Evolutionary conservation across 2,113 vertebrate genomes (phyloP), one percentile per base, ranked within the genome.

Genomic region (Donacobius atricapilla): DNA sequence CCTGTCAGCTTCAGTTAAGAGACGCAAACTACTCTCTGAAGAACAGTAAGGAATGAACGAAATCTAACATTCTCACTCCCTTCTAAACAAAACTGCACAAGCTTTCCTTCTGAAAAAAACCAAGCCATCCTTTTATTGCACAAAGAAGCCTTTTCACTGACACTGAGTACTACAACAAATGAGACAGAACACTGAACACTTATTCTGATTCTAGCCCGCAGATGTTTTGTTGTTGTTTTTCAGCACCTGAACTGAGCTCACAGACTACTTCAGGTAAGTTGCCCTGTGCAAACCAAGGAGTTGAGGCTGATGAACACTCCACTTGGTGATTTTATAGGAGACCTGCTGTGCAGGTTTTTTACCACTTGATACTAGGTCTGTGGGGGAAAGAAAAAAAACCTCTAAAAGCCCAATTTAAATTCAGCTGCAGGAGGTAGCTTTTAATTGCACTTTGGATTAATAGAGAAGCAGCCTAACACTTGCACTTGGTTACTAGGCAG

Each of bases 371-470:
- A 64, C 47, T 18, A 81, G 17, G 21, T 61, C 61, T 9, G 0
- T 16, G 42, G 27, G 30, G 53, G n/a, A 79, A 95, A 87, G 30
- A 60, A 47, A 83, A 72, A 79, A 92, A 79, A 92, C 80, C 54
- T 80, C 63, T 73, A 50, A 91, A 90, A 88, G 47, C 42, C 30
- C 77, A 76, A 88, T 97, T 72, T 90, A 93, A 92, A 90, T 86
- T 94, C 63, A 96, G 56, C 88, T 75, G 80, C 82, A 93, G 93
- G 90, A 92, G 88, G 79, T 77, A 89, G 85, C 53, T 92, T 95
- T 90, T 96, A 97, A 95, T 92, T 96, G 75, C 56, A 44, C 64
- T 96, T 86, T 35, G 37, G 79, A 95, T 94, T 92, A 81, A 90
- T 81, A 83, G 24, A 93, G 75, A 92, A 89, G 72, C 72, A 92